Conservation (phyloP, 2,888 invertebrate species). For the Hyalella azteca region DNA sequence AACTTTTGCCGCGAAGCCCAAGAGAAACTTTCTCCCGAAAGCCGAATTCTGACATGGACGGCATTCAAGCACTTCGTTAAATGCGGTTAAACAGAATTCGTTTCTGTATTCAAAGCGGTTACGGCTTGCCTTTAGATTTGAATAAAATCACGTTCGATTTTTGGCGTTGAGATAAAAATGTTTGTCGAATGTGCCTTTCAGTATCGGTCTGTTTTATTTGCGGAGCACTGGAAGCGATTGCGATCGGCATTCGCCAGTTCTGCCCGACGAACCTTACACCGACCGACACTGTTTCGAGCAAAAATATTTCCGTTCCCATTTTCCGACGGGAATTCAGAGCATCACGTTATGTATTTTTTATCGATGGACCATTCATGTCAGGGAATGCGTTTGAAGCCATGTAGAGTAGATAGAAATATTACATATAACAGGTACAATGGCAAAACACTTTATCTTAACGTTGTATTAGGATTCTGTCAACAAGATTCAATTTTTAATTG, state of each 20-base stretch:
- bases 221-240: background rate
- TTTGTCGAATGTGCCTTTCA: conserved; percentile 35
- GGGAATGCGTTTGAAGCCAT: background rate
- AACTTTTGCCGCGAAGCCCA: background rate
- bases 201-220: conserved; percentile 31
- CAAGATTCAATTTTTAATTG: no score
- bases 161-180: conserved; percentile 10
- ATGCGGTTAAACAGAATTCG: background rate
- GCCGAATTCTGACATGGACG: background rate
- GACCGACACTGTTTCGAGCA: conserved; percentile 2
- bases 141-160: conserved; percentile 11
- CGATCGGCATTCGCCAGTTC: conserved; percentile 31
- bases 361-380: background rate
- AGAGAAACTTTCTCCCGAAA: background rate
- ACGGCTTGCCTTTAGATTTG: background rate
- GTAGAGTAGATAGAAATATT: no score
- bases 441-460: no score
- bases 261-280: conserved; percentile 8
- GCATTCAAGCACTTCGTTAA: background rate
- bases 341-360: conserved; percentile 14
- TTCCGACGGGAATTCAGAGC: conserved; percentile 15
- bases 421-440: no score
- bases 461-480: no score
- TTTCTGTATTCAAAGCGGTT: conserved; percentile 1
- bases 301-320: conserved; percentile 18